Base-by-base conservation (phyloP, 2,797 vertebrate genomes). In the Borostomias antarcticus region DNA sequence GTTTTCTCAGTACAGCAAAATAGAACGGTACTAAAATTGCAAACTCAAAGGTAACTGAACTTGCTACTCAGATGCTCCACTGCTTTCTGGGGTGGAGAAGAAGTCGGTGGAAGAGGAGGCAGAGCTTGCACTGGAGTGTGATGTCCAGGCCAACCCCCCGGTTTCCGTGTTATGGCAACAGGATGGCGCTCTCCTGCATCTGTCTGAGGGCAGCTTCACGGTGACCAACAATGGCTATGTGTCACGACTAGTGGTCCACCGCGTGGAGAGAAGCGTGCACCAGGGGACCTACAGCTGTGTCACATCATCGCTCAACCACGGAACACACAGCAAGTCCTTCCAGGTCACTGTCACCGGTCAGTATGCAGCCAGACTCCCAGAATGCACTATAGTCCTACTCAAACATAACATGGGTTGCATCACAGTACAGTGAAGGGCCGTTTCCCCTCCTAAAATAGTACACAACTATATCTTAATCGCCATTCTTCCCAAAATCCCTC, bases 331-430 rank as follows among this genome's bases (percentile, higher is more conserved):
- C 35, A 91, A 72, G 81, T n/a, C 71, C 58, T 95, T 98, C 77
- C 45, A 71, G 1, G 82, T 98, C 67, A 80, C 53, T 0, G 87
- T 96, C 57, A 82, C 76, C 89, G 96, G 97, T 98, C 86, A 86
- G 88, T 78, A 50, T n/a, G 19, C 15, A 5, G 15, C 9, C 17
- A 35, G 26, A 53, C 8, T 21, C 37, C 28, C 50, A 47, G 35
- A 57, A 29, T 33, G 17, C 48, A 11, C 9, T 33, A 11, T n/a
- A n/a, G n/a, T n/a, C n/a, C n/a, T n/a, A n/a, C n/a, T n/a, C n/a
- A n/a, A n/a, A n/a, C n/a, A n/a, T n/a, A n/a, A n/a, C n/a, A n/a
- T n/a, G n/a, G n/a, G 13, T 47, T 76, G 19, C 9, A 4, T 7
- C 0, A 32, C 3, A 50, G 15, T 32, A 7, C 7, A 35, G 13